Evolutionary conservation across 2,797 vertebrate genomes (phyloP).

Genomic region (Xyrichtys novacula): DNA sequence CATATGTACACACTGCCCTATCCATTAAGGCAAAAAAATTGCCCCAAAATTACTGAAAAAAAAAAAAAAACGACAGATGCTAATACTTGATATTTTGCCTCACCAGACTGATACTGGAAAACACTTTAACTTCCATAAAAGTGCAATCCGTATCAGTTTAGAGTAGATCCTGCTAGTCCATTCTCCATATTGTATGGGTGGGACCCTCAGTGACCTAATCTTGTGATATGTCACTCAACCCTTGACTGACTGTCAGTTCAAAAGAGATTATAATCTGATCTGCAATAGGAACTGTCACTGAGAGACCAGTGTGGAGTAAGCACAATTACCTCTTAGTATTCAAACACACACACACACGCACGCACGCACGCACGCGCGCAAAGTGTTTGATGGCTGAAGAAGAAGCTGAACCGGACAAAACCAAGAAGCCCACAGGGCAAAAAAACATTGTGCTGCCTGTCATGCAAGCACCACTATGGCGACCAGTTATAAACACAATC

Average conservation of each 20-base stretch:
- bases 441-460: conserved; percentile 46
- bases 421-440: conserved; percentile 58
- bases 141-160: conserved; percentile 35
- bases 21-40: no score
- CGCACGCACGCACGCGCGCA: conserved; percentile 27
- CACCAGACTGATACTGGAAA: conserved; percentile 1
- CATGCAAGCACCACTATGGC: conserved; percentile 62
- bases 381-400: conserved; percentile 50
- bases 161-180: conserved; percentile 40
- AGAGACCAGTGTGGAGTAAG: conserved; percentile 38
- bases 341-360: conserved; percentile 24
- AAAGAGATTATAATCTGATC: conserved; percentile 75
- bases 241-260: conserved; percentile 65
- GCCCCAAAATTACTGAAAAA: no score
- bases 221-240: conserved; percentile 73
- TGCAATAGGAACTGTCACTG: conserved; percentile 55
- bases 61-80: no score
- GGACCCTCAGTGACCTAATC: conserved; percentile 59
- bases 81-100: conserved; percentile 8
- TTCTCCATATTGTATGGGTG: conserved; percentile 41
- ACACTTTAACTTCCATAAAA: conserved; percentile 52
- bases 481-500: conserved; percentile 67
- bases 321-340: conserved; percentile 36
- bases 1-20: no score
- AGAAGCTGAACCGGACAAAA: conserved; percentile 58